Evolutionary conservation across 2,888 invertebrate genomes (phyloP), one percentile per base, ranked within the genome.

Genomic region (Thumatha senex): DNA sequence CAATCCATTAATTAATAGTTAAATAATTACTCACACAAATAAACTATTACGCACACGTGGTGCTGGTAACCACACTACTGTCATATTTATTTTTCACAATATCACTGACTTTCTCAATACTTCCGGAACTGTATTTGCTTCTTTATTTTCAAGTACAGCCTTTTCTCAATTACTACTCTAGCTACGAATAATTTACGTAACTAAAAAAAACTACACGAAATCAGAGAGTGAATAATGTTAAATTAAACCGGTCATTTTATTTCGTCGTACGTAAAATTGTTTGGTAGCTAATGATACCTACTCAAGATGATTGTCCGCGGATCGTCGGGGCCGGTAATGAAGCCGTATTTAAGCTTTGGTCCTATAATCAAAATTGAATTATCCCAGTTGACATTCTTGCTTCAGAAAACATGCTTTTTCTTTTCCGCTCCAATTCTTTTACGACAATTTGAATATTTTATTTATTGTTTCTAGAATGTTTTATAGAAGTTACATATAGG

Each of bases 341-440:
- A 89, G 78, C 82, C 81, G 74, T 88, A 88, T 88, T 90, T 89
- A 86, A 74, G 82, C 84, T 80, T 89, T 86, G 85, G 82, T 88
- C 85, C 90, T 91, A 89, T 90, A 90, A 91, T 91, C 91, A 91
- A 91, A 91, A 89, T 89, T 90, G 85, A 91, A 91, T 91, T 91
- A 91, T 84, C 83, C 71, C 80, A 80, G 83, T 84, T 88, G 91
- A 91, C 90, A 89, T 86, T 91, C 86, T 87, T 85, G 78, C 78
- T 78, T 74, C 73, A 82, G 71, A 76, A 80, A 74, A 73, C 67
- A 76, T 70, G 78, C 82, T 80, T 86, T 89, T 90, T 86, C 83
- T 88, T 88, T 89, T 89, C 78, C 83, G 89, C 89, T 90, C 91
- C 86, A 88, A 84, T 90, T 90, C 86, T 73, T 73, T 75, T 67